Evolutionary conservation across 2,797 vertebrate species (phyloP).

Genomic region (Syngnathus acus): DNA sequence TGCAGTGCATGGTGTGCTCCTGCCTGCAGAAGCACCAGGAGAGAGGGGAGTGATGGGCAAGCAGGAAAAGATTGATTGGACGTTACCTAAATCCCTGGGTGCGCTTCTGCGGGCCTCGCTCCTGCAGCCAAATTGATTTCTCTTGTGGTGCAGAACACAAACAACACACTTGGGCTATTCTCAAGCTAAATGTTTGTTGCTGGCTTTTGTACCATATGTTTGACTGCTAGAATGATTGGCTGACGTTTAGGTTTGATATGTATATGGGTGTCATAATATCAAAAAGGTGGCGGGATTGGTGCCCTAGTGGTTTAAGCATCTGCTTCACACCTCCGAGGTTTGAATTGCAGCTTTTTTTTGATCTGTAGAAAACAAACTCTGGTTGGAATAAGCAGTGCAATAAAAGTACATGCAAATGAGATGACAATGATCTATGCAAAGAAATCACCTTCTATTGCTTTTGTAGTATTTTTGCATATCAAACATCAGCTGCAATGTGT

Average conservation of each 20-base stretch:
- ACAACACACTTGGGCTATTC: constrained; percentile 38
- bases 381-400: background rate
- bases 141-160: constrained; percentile 58
- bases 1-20: constrained; percentile 39
- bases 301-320: background rate
- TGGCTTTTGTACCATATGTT: background rate
- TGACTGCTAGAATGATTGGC: background rate
- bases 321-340: background rate
- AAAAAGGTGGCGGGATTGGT: background rate
- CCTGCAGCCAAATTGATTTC: constrained; percentile 64
- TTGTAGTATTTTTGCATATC: background rate
- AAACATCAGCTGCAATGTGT: background rate
- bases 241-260: background rate
- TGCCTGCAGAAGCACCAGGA: constrained; percentile 34
- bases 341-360: no score
- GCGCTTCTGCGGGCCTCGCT: constrained; percentile 40
- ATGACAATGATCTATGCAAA: background rate
- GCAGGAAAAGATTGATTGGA: constrained; percentile 56
- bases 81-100: constrained; percentile 50
- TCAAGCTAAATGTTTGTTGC: constrained; percentile 27
- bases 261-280: background rate
- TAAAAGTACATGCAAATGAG: background rate
- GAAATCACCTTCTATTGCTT: background rate
- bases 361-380: no score
- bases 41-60: constrained; percentile 23